phyloP scores from a whole-genome alignment of 1,140 invertebrate species.

The Heliconius nattereri region DNA sequence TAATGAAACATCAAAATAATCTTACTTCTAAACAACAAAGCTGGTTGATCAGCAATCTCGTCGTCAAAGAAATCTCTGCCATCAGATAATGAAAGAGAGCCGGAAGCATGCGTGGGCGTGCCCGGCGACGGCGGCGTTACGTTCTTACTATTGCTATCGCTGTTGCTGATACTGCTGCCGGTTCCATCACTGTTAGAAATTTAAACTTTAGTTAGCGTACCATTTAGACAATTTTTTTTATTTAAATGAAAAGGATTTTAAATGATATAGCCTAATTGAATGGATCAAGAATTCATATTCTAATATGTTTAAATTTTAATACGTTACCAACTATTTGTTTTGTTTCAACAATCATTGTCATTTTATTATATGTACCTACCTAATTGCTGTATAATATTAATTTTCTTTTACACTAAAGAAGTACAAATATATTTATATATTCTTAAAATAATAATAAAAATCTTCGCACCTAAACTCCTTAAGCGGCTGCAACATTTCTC shows the following conservation, averaged over 20 bases:
- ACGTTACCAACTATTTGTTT: too few relatives aligned
- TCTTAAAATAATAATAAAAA: not conserved
- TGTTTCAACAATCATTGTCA: too few relatives aligned
- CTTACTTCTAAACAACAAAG: slow-evolving; percentile 87
- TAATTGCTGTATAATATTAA: too few relatives aligned
- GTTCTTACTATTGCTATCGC: slow-evolving; percentile 61
- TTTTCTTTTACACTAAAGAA: not conserved
- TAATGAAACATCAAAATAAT: too few relatives aligned
- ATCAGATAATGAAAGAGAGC: slow-evolving; percentile 87
- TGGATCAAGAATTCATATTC: too few relatives aligned
- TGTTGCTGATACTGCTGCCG: slow-evolving; percentile 28
- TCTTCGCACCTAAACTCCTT: slow-evolving; percentile 61
- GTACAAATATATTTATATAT: not conserved
- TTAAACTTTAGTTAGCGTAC: not conserved
- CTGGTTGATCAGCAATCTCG: slow-evolving; percentile 95
- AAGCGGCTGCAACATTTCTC: slow-evolving; percentile 61
- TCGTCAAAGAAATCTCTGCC: slow-evolving; percentile 91
- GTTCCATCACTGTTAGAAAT: slow-evolving; percentile 44
- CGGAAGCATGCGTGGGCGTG: slow-evolving; percentile 89
- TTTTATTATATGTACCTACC: too few relatives aligned
- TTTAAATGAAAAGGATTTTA: too few relatives aligned
- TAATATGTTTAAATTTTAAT: too few relatives aligned
- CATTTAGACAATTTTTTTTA: too few relatives aligned
- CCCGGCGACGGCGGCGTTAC: slow-evolving; percentile 84
- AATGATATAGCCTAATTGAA: too few relatives aligned